Percentiles rank a stretch among this genome's conserved stretches.
phyloP scores from a whole-genome alignment of 2,113 vertebrate genomes.

The Suncus etruscus region DNA sequence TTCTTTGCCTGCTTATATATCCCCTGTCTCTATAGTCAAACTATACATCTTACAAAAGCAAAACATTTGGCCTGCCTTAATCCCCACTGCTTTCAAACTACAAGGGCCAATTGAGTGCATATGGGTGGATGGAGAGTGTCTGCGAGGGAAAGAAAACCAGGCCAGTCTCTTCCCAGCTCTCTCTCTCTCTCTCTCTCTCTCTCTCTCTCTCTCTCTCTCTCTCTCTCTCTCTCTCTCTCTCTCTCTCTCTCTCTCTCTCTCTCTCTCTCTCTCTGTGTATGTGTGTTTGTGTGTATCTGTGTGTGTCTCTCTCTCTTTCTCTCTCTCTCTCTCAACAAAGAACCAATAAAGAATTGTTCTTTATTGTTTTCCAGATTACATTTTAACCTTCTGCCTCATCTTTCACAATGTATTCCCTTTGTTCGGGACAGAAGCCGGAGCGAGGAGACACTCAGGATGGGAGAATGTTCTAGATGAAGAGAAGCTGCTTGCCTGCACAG shows the following conservation, averaged over 20 bases:
- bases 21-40: slow-evolving; percentile 19
- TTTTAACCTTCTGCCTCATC: neutral
- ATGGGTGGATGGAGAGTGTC: neutral
- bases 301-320: neutral
- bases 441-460: neutral
- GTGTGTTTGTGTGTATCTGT: neutral
- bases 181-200: neutral
- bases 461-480: neutral
- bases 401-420: neutral
- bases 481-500: too few species aligned
- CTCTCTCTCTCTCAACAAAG: neutral
- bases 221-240: neutral
- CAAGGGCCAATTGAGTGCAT: neutral
- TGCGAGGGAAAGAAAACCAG: neutral
- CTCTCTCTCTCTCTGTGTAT: too few species aligned
- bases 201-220: neutral
- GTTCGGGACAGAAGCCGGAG: neutral
- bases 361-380: neutral
- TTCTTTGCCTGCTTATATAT: neutral
- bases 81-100: neutral
- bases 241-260: neutral
- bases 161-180: neutral
- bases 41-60: neutral
- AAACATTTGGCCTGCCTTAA: neutral
- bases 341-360: neutral